phyloP scores from a whole-genome alignment of 1,140 invertebrate genomes.

The Gyrodactylus bullatarudis region DNA sequence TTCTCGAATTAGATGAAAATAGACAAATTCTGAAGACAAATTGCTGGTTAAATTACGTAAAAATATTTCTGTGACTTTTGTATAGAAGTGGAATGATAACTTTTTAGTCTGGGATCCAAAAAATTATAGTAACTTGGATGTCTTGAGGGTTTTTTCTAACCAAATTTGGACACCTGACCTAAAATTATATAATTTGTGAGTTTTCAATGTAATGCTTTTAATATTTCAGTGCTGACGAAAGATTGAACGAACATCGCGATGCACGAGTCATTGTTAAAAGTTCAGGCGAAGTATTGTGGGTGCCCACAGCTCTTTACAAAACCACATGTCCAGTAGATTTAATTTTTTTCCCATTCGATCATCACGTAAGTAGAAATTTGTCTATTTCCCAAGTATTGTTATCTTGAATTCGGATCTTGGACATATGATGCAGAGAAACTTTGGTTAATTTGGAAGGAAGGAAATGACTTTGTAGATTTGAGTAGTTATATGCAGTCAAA shows the following conservation, averaged over 20 bases:
- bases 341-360: conserved; percentile 33
- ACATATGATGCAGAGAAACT: conserved; percentile 1
- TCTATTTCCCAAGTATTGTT: not conserved
- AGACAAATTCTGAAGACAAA: conserved; percentile 39
- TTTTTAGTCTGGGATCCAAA: not conserved
- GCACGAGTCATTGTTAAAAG: conserved; percentile 26
- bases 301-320: conserved; percentile 30
- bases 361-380: conserved; percentile 24
- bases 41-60: conserved; percentile 38
- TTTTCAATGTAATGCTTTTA: not conserved
- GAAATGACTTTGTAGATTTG: conserved; percentile 6
- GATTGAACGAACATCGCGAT: conserved; percentile 23
- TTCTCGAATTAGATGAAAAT: conserved; percentile 24
- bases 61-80: not conserved
- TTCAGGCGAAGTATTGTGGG: conserved; percentile 30
- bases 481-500: conserved; percentile 3
- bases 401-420: conserved; percentile 7
- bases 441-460: not conserved
- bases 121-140: not conserved
- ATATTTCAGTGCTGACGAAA: conserved; percentile 10
- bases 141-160: conserved; percentile 2
- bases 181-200: conserved; percentile 15
- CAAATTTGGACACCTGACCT: conserved; percentile 23
- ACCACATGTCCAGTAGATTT: conserved; percentile 32
- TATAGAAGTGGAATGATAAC: not conserved